Base-by-base conservation (phyloP, 92 coral and sea anemone species). In the Phymanthus crucifer region DNA sequence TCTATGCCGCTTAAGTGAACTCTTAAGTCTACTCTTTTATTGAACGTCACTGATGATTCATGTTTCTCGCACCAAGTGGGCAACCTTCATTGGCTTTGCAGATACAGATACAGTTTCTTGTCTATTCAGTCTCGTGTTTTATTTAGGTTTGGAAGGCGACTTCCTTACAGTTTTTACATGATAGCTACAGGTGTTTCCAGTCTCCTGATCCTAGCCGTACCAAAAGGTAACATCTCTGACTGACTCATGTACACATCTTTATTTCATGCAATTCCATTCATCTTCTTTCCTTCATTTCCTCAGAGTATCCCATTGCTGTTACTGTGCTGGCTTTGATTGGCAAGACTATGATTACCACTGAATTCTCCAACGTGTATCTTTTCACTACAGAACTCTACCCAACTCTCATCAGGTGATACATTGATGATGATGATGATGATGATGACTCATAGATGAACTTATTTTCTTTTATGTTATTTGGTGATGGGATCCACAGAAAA, bases 311-410 rank as follows among this genome's bases (percentile, higher is more conserved):
- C 2, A 33, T 74, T n/a, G 85, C 87, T 27, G 81, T 78, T 10
- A 88, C 91, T 3, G 88, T 73, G 18, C 75, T 88, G 45, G 86
- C 91, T 29, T 14, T 88, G 40, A 73, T 83, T 31, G 91, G 88
- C 26, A 78, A 74, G 34, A 72, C 79, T 11, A 32, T 88, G 45
- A 83, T 79, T 8, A 81, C 86, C 46, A 64, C 88, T 26, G 80
- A 78, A 45, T 83, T 85, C 82, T 78, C 85, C 13, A 88, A 82
- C 71, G 40, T 79, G 29, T 83, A 88, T 58, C 70, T 84, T 40
- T 79, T 72, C 45, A 88, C 91, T 3, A 66, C 91, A 1, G 91
- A 88, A 69, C 73, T 83, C 47, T 88, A 83, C 46, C 91, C 91
- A 33, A 88, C 91, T 12, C 57, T 88, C 3, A 71, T 83, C 56